Evolutionary conservation across 30 jellyfish, hydroid and myxozoan genomes (phyloP), one percentile per base, ranked within the genome.

Genomic region (Aurelia coerulea): DNA sequence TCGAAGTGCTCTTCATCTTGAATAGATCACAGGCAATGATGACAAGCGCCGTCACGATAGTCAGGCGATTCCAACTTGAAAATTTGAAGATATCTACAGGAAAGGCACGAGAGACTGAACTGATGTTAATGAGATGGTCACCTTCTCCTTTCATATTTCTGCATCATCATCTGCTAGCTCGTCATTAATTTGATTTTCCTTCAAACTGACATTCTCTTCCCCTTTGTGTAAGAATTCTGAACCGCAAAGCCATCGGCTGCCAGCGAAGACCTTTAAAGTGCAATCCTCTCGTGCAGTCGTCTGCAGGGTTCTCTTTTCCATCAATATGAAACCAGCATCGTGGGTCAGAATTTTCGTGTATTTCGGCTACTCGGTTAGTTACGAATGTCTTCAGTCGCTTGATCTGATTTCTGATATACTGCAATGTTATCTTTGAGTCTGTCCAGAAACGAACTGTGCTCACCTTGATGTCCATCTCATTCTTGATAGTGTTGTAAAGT

Each of bases 341-440:
- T 64, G 17, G 17, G 10, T 64, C 32, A 64, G 74, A 64, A 29
- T 64, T 13, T 64, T 64, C 74, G 74, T 64, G 74, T 64, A 64
- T 64, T 64, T 64, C 74, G 74, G 39, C 74, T 29, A 64, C 74
- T 19, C 74, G 17, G 74, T 19, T 64, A 13, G 39, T 29, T 10
- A 64, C 17, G 32, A 64, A 64, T 15, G 74, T 64, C 74, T 64
- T 64, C 32, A 64, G 39, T 29, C 74, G 17, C 74, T 64, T n/a
- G 17, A 15, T 64, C 39, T 64, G 74, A 64, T 64, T 64, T 64
- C 10, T 64, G 39, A 64, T 64, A 29, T 64, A 64, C 39, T n/a
- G 74, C 32, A 64, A 29, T 64, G 74, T 64, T 64, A 10, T 19
- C 74, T 64, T 64, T 23, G 29, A 23, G 29, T 23, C 29, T 23